Evolutionary conservation across 2,797 vertebrate species (phyloP), one percentile per base, ranked within the genome.

Genomic region (Podarcis siculus): DNA sequence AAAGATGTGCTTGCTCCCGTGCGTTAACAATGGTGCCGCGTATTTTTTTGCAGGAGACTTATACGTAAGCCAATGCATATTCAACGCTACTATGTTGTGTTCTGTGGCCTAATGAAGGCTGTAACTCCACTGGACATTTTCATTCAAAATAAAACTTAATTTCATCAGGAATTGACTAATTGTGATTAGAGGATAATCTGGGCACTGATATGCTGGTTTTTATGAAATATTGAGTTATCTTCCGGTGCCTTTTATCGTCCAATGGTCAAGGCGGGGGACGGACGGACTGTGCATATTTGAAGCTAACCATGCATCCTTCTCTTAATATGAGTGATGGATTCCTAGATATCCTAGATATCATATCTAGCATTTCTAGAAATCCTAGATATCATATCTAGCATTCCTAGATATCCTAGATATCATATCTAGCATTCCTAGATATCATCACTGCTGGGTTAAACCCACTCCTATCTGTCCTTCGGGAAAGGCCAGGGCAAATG

Each of bases 1-100:
- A 97, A 97, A 97, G 97, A 97, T 84, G 95, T 95, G 82, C 93
- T 92, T 90, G 66, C 90, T 92, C 89, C 87, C 85, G 93, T 96
- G 95, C 89, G 90, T 89, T 75, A 90, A 92, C 78, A 69, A 15
- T n/a, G 9, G 45, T 90, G 89, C 77, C 73, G 85, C 55, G 55
- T 85, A 83, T 90, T 79, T 89, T 45, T 88, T 71, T 88, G 80
- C 39, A 76, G 92, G 89, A 93, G 89, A 89, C 90, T 94, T 93
- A 89, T 84, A 83, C 85, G 84, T 80, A 87, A 86, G 86, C 91
- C 49, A 92, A 72, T 67, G 72, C 91, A 27, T 86, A 94, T 93
- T 92, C 90, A 87, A 93, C 92, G 93, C 88, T 94, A 90, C 88
- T 6, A 30, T 75, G 30, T 35, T 88, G 90, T 92, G 49, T 89